Conservation (phyloP, 2,797 vertebrate species). For the Oryzias dopingdopingensis region DNA sequence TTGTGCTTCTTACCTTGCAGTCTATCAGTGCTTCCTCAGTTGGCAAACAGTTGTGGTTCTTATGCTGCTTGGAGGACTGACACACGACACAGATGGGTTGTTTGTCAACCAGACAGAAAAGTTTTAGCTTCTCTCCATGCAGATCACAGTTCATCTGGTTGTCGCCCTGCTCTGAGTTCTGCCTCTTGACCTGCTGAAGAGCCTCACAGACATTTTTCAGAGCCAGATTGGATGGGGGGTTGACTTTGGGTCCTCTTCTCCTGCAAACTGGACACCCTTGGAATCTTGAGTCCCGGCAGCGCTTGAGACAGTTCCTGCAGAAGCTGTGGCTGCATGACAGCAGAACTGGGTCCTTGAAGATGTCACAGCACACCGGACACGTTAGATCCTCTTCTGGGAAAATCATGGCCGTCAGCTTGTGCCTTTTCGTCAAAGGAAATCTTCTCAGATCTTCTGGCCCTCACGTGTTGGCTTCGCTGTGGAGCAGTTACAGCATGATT, state of each 20-base stretch:
- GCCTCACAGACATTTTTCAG: constrained; percentile 78
- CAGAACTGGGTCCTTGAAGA: constrained; percentile 76
- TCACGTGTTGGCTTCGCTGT: constrained; percentile 6
- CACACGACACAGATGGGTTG: constrained; percentile 78
- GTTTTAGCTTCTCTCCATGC: constrained; percentile 73
- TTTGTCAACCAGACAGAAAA: constrained; percentile 76
- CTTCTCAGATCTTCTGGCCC: constrained; percentile 28
- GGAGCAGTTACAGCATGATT: neutral
- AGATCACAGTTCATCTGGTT: constrained; percentile 55
- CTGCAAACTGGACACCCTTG: constrained; percentile 75
- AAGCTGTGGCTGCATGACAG: constrained; percentile 81
- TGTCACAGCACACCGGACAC: constrained; percentile 77
- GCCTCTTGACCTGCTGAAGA: constrained; percentile 43
- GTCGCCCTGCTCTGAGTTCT: constrained; percentile 22
- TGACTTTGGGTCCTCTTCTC: constrained; percentile 59
- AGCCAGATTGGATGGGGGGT: constrained; percentile 70
- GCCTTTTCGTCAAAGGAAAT: constrained; percentile 12
- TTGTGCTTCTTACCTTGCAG: constrained; percentile 69
- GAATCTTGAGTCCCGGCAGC: constrained; percentile 59
- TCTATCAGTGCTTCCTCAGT: constrained; percentile 70
- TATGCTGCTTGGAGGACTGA: constrained; percentile 74
- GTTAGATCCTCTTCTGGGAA: constrained; percentile 77
- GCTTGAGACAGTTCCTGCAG: constrained; percentile 72
- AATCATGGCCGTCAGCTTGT: constrained; percentile 48
- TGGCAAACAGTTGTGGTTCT: constrained; percentile 68